Conservation (phyloP, 2,113 vertebrate genomes). For the Rhabdornis inornatus region DNA sequence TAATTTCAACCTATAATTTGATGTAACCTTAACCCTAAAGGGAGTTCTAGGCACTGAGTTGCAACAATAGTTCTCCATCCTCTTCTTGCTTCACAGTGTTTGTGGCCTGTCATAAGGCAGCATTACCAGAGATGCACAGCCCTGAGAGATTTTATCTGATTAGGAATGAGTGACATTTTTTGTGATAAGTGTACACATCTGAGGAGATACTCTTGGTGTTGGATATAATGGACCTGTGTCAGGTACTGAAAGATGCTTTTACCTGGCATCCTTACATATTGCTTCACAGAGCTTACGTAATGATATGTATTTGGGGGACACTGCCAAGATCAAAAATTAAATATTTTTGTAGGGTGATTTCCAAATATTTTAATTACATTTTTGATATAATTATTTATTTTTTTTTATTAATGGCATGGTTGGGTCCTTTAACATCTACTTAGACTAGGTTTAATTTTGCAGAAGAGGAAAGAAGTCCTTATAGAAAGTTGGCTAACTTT, state of each 20-base stretch:
- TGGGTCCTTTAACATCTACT: neutral
- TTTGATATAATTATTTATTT: neutral
- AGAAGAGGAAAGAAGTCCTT: constrained; percentile 52
- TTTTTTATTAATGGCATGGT: neutral
- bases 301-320: neutral
- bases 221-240: neutral
- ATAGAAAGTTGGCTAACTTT: constrained; percentile 67
- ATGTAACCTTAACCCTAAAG: neutral
- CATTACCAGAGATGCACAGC: neutral
- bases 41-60: neutral
- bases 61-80: neutral
- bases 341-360: neutral
- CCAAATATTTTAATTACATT: neutral
- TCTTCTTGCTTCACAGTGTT: neutral
- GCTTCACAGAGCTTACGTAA: neutral
- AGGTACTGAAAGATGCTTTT: neutral
- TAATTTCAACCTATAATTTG: neutral
- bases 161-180: neutral
- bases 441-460: neutral
- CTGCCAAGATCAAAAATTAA: neutral
- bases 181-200: neutral
- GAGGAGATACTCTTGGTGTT: neutral
- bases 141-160: neutral
- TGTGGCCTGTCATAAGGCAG: neutral
- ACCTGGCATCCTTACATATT: neutral